These are phyloP conservation scores for Saccostrea cuccullata DNA, from an alignment of 1,140 invertebrate genomes.

Conservation along the genomic window DNA sequence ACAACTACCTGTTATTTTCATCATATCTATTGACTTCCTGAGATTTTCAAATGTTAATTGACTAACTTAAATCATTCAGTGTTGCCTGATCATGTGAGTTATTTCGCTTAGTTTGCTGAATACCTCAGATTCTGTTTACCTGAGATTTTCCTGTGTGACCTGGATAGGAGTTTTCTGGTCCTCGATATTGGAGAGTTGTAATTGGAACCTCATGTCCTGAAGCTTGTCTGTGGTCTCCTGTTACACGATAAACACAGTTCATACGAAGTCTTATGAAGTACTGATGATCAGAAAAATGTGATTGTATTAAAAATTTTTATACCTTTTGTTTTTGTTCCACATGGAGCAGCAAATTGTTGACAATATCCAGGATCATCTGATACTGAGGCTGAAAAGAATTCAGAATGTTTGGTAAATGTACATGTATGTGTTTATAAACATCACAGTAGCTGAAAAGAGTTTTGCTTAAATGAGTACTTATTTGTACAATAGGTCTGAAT, in stretches of 20 bases:
- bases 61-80: too few relatives aligned
- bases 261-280: not conserved
- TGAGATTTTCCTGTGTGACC: conserved; percentile 91
- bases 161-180: conserved; percentile 95
- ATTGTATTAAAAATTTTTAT: conserved; percentile 42
- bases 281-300: not conserved
- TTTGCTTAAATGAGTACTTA: too few relatives aligned
- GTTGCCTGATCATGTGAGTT: not conserved
- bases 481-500: too few relatives aligned
- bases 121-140: conserved; percentile 67
- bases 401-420: too few relatives aligned
- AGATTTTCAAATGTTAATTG: too few relatives aligned
- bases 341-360: conserved; percentile 97
- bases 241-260: not conserved
- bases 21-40: too few relatives aligned
- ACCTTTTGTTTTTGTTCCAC: conserved; percentile 97
- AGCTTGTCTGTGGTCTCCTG: conserved; percentile 85
- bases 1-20: too few relatives aligned
- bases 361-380: conserved; percentile 96
- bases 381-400: conserved; percentile 83
- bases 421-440: too few relatives aligned
- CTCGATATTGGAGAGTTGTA: conserved; percentile 92
- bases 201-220: conserved; percentile 94
- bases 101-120: too few relatives aligned
- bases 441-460: too few relatives aligned